A percentile compares a stretch with the other conserved stretches of the same genome.
Conservation (phyloP, 1,140 invertebrate species). For the Dufourea novaeangliae region DNA sequence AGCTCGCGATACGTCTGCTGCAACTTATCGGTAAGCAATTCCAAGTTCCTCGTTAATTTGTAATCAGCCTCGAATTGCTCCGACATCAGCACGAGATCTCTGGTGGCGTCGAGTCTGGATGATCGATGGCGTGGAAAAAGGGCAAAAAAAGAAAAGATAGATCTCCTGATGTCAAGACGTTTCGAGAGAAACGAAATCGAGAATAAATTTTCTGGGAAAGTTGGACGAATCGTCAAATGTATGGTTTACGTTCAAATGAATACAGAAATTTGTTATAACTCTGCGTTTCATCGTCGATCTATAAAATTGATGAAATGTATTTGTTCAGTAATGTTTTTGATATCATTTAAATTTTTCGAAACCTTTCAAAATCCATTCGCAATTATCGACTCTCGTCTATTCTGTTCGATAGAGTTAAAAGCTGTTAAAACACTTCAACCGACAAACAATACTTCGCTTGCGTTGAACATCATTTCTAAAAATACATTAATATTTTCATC, state of each 20-base stretch:
- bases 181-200: background rate
- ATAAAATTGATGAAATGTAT: too few species aligned
- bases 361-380: background rate
- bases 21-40: constrained; percentile 97
- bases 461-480: background rate
- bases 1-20: constrained; percentile 97
- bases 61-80: constrained; percentile 99
- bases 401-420: too few species aligned
- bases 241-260: too few species aligned
- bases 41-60: constrained; percentile 97
- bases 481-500: background rate
- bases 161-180: background rate
- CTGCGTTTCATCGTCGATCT: too few species aligned
- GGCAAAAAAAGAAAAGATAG: background rate
- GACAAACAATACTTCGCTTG: too few species aligned
- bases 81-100: constrained; percentile 97
- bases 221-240: too few species aligned
- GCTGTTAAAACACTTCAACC: too few species aligned
- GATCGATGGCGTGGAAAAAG: background rate
- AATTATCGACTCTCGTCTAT: background rate
- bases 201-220: too few species aligned
- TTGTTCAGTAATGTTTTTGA: too few species aligned
- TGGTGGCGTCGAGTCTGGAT: constrained; percentile 96
- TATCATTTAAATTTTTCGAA: too few species aligned
- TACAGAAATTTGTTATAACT: too few species aligned